A percentile compares a stretch with the other conserved stretches of the same genome.
phyloP scores from a whole-genome alignment of 2,113 vertebrate species.

The Megatriorchis doriae region DNA sequence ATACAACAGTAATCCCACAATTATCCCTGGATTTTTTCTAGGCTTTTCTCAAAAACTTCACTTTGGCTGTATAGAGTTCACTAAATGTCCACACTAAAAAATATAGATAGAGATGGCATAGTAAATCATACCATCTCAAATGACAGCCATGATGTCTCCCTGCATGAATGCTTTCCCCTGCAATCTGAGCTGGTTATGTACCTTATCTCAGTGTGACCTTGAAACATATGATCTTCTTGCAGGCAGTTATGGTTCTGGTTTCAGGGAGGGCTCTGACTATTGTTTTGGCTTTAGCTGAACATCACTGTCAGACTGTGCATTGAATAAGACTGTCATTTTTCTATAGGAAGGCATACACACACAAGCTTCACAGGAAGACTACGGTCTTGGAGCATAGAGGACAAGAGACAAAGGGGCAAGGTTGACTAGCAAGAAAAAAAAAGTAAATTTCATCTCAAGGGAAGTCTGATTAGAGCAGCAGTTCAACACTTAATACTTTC shows the following conservation, averaged over 20 bases:
- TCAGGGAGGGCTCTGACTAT: neutral
- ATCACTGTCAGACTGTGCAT: neutral
- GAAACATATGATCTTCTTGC: neutral
- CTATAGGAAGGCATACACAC: neutral
- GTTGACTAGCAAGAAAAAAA: neutral
- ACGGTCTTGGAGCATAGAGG: neutral
- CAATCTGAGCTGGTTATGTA: neutral
- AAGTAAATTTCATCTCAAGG: neutral
- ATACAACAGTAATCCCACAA: neutral
- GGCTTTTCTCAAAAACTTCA: neutral
- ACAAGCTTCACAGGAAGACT: neutral
- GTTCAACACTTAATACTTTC: neutral
- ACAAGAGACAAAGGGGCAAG: neutral
- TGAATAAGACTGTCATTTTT: neutral
- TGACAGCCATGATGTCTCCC: neutral
- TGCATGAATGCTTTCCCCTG: neutral
- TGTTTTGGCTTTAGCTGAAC: neutral
- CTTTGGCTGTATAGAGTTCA: neutral
- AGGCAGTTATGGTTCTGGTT: neutral
- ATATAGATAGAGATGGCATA: neutral
- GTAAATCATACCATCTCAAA: neutral
- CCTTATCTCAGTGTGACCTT: neutral
- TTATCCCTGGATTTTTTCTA: neutral
- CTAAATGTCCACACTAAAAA: neutral
- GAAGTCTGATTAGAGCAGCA: neutral